A percentile compares a stretch with the other conserved stretches of the same genome.
Conservation (phyloP, 2,797 vertebrate genomes). For the Betta splendens region DNA sequence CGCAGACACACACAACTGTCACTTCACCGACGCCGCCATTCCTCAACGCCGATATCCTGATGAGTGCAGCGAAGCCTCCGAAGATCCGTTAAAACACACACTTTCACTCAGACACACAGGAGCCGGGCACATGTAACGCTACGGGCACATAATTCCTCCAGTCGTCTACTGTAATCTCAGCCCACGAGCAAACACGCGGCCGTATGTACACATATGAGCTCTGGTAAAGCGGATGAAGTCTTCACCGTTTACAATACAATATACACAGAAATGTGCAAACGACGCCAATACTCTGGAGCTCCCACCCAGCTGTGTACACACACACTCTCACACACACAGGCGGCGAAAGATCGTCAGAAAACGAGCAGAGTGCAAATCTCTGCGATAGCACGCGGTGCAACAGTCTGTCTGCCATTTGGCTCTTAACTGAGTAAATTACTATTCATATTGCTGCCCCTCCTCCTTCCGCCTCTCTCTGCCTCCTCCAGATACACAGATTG, state of each 20-base stretch:
- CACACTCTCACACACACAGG: conserved; percentile 43
- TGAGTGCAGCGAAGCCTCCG: conserved; percentile 94
- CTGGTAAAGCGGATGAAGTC: conserved; percentile 48
- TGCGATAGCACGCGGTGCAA: conserved; percentile 91
- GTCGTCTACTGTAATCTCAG: conserved; percentile 34
- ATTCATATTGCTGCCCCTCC: conserved; percentile 73
- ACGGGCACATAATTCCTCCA: conserved; percentile 35
- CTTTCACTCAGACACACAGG: conserved; percentile 70
- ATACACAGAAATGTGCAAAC: conserved; percentile 52
- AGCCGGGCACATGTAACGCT: conserved; percentile 21
- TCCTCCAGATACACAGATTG: conserved; percentile 77
- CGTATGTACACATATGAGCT: conserved; percentile 46
- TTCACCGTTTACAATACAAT: conserved; percentile 50
- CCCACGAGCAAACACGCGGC: conserved; percentile 46
- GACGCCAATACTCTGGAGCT: conserved; percentile 38
- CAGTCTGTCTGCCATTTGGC: conserved; percentile 97
- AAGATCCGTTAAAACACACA: conserved; percentile 86
- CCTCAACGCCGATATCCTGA: conserved; percentile 94
- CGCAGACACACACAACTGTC: conserved; percentile 79
- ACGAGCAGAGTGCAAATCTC: conserved; percentile 87
- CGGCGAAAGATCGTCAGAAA: conserved; percentile 79
- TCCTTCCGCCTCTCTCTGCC: conserved; percentile 56
- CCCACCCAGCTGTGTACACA: conserved; percentile 49
- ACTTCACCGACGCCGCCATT: conserved; percentile 91
- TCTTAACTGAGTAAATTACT: conserved; percentile 91